Evolutionary conservation across 2,888 invertebrate genomes (phyloP).

Genomic region (Priocnemis perturbator): DNA sequence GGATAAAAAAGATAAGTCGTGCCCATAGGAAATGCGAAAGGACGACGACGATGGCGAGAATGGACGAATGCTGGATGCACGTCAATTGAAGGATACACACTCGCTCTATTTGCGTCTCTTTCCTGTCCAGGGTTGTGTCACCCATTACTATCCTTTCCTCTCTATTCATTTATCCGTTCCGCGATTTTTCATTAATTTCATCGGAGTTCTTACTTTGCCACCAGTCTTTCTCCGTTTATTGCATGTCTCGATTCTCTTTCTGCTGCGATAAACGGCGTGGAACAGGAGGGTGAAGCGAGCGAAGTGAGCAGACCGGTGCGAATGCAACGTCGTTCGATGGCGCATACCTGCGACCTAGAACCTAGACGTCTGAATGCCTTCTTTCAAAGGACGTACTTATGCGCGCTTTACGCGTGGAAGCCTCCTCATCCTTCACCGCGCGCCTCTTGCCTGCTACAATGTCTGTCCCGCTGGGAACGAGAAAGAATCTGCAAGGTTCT

Average conservation of each 20-base stretch:
- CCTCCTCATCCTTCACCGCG: constrained; percentile 5
- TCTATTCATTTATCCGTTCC: no score
- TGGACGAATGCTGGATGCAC: background rate
- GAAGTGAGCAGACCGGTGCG: constrained; percentile 27
- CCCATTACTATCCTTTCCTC: no score
- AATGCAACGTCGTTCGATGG: constrained; percentile 31
- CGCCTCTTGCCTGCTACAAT: constrained; percentile 22
- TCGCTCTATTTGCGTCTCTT: no score
- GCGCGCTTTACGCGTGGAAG: constrained; percentile 32
- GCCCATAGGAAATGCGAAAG: constrained; percentile 22
- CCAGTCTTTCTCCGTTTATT: no score
- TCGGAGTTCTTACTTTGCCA: no score
- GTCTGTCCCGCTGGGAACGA: constrained; percentile 25
- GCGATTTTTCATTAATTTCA: no score
- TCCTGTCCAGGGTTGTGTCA: no score
- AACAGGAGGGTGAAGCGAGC: background rate
- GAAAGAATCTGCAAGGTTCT: background rate
- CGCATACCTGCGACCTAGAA: constrained; percentile 17
- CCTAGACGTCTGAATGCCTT: constrained; percentile 29
- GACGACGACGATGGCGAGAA: constrained; percentile 29
- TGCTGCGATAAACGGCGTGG: constrained; percentile 1
- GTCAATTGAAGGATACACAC: no score
- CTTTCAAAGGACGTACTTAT: constrained; percentile 32
- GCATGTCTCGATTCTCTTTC: no score
- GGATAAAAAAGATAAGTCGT: constrained; percentile 14